These are phyloP conservation scores for Leuctra nigra DNA, from an alignment of 2,888 invertebrate genomes.

Conservation along the genomic window DNA sequence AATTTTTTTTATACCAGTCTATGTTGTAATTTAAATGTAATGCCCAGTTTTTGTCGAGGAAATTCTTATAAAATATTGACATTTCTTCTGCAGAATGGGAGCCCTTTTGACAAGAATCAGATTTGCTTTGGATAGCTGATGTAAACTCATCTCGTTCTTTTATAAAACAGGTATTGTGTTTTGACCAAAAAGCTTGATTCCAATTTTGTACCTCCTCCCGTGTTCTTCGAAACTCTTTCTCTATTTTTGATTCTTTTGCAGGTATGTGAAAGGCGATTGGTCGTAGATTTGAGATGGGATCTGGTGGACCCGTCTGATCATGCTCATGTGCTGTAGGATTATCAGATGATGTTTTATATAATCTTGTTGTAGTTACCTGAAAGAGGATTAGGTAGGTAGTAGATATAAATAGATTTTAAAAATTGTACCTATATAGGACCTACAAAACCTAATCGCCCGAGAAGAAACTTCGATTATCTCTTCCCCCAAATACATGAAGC, in stretches of 20 bases:
- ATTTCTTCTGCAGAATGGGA: slow-evolving; percentile 71
- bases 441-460: too few species aligned
- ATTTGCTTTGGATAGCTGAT: slow-evolving; percentile 25
- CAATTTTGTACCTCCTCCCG: slow-evolving; percentile 67
- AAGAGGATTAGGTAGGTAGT: too few species aligned
- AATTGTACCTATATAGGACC: too few species aligned
- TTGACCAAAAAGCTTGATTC: slow-evolving; percentile 80
- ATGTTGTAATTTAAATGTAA: slow-evolving; percentile 69
- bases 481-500: too few species aligned
- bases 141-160: slow-evolving; percentile 44
- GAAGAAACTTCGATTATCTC: too few species aligned
- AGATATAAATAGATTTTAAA: too few species aligned
- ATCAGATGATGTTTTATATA: too few species aligned
- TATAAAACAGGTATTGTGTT: slow-evolving; percentile 70
- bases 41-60: slow-evolving; percentile 75
- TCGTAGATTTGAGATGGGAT: slow-evolving; percentile 71
- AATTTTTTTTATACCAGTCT: slow-evolving; percentile 77
- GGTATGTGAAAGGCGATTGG: slow-evolving; percentile 59
- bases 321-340: slow-evolving; percentile 19
- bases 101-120: slow-evolving; percentile 39
- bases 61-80: slow-evolving; percentile 81
- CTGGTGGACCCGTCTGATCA: slow-evolving; percentile 74
- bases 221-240: slow-evolving; percentile 55
- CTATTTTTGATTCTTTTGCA: slow-evolving; percentile 57
- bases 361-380: too few species aligned